Evolutionary conservation across 23 tunicate species (phyloP), one percentile per base, ranked within the genome.

Genomic region (Corella eumyota): DNA sequence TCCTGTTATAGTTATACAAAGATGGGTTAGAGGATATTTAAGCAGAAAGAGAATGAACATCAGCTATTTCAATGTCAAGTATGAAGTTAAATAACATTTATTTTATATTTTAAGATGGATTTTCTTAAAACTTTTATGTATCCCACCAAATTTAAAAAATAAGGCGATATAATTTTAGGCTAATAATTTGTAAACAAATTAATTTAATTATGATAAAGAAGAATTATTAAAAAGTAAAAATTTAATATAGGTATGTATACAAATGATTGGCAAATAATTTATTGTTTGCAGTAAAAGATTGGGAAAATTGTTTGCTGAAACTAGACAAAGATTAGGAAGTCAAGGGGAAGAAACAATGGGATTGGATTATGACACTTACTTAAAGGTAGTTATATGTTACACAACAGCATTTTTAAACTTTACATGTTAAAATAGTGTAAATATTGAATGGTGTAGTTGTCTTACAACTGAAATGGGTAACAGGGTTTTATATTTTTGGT

Each of bases 291-390:
- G 92, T 52, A 50, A 69, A 30, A 74, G 65, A 60, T 2, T 82
- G 70, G 26, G 56, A 5, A 82, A 82, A 45, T 32, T 76, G 19
- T 66, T 62, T n/a, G n/a, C n/a, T n/a, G n/a, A n/a, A n/a, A n/a
- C n/a, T n/a, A n/a, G n/a, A n/a, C n/a, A n/a, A n/a, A n/a, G n/a
- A n/a, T n/a, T n/a, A n/a, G 82, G 62, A n/a, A 75, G 82, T 45
- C 82, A 66, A 3, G 82, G 61, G 6, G 82, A 74, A 1, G 94
- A 84, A 56, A 73, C 74, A 9, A 62, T 69, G 15, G 45, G 74
- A 49, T 50, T 84, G 31, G 94, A 84, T 58, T 84, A 77, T 34
- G 94, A 84, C 61, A 75, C 94, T 23, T 84, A 84, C 35, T 50
- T 84, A 40, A 65, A 69, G 83, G 94, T 84, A 61, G 32, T 17